Percentiles rank a stretch among this genome's conserved stretches.
Conservation (phyloP, 2,888 invertebrate genomes). For the Orthosia cruda region DNA sequence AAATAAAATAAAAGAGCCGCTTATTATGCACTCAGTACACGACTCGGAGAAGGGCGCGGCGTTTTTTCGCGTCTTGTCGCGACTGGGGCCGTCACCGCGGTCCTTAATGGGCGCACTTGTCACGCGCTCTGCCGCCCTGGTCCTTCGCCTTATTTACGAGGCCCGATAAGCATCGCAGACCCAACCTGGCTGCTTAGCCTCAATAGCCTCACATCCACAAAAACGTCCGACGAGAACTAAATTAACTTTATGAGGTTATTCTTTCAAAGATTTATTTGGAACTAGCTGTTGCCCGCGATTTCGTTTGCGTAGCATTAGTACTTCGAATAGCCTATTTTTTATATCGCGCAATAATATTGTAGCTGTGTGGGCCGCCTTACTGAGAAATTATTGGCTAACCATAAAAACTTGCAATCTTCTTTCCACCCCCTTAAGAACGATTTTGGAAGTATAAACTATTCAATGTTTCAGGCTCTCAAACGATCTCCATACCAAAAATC, state of each 20-base stretch:
- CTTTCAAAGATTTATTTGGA: slow-evolving; percentile 50
- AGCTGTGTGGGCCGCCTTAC: too few species aligned
- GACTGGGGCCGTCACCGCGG: slow-evolving; percentile 71
- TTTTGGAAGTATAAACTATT: too few species aligned
- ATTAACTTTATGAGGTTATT: slow-evolving; percentile 60
- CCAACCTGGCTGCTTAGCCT: slow-evolving; percentile 61
- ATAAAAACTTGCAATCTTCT: too few species aligned
- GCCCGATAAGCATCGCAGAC: slow-evolving; percentile 81
- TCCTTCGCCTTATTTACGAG: slow-evolving; percentile 83
- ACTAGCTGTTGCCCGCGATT: too few species aligned
- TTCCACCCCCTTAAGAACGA: too few species aligned
- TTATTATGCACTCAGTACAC: slow-evolving; percentile 52
- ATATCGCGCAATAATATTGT: too few species aligned
- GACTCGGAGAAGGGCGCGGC: slow-evolving; percentile 18
- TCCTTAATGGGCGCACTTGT: slow-evolving; percentile 87
- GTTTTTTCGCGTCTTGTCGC: slow-evolving; percentile 60
- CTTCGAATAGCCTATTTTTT: too few species aligned
- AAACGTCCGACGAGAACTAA: slow-evolving; percentile 51
- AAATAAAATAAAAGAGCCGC: slow-evolving; percentile 19
- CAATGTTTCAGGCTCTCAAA: too few species aligned
- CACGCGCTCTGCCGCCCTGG: slow-evolving; percentile 71
- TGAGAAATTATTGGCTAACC: too few species aligned
- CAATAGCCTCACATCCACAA: slow-evolving; percentile 37
- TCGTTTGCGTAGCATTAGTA: too few species aligned
- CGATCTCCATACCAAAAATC: too few species aligned